Evolutionary conservation across 1,140 invertebrate genomes (phyloP).

Genomic region (Listronotus bonariensis): DNA sequence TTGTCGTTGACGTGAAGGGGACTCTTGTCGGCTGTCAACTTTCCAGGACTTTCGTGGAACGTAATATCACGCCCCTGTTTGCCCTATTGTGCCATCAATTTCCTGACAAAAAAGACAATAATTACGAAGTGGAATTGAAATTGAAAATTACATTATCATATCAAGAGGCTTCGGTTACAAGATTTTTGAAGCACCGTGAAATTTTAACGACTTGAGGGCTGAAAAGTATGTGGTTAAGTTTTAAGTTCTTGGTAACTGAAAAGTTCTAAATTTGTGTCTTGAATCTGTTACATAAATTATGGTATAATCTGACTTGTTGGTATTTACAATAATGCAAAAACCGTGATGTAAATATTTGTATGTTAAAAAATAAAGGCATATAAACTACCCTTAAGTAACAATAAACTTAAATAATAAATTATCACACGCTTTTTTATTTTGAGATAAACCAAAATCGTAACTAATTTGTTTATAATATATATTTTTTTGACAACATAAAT

Average conservation of each 20-base stretch:
- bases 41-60: conserved; percentile 23
- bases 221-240: background rate
- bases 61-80: conserved; percentile 33
- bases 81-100: conserved; percentile 36
- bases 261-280: background rate
- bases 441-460: too few relatives aligned
- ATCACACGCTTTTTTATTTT: too few relatives aligned
- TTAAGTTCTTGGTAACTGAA: background rate
- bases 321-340: too few relatives aligned
- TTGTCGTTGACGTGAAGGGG: conserved; percentile 35
- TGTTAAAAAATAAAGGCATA: too few relatives aligned
- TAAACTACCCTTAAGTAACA: too few relatives aligned
- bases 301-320: too few relatives aligned
- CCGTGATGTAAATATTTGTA: too few relatives aligned
- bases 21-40: conserved; percentile 30
- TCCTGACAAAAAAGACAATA: conserved; percentile 36
- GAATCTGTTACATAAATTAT: background rate
- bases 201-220: conserved; percentile 3
- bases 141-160: conserved; percentile 40
- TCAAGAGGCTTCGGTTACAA: conserved; percentile 36
- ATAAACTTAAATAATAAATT: too few relatives aligned
- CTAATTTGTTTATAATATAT: too few relatives aligned
- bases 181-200: conserved; percentile 22
- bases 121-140: conserved; percentile 35
- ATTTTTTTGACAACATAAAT: too few relatives aligned